Evolutionary conservation across 2,888 invertebrate genomes (phyloP).

Genomic region (Chesias legatella): DNA sequence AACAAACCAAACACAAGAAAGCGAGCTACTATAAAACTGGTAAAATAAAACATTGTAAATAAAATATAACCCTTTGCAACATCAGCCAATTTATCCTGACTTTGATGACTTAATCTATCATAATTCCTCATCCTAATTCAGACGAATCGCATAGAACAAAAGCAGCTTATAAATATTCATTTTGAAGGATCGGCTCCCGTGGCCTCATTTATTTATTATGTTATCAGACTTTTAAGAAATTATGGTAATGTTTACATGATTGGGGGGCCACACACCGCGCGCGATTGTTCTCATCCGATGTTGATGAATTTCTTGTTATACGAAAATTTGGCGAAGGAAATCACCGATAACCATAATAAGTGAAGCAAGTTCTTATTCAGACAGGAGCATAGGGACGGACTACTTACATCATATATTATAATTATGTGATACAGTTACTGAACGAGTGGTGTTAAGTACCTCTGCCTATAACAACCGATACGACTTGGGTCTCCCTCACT

Average conservation of each 20-base stretch:
- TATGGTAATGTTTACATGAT: conserved; percentile 39
- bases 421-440: too few species aligned
- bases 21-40: too few species aligned
- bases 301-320: conserved; percentile 1
- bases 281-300: conserved; percentile 15
- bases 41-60: too few species aligned
- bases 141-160: conserved; percentile 6
- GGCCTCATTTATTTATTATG: conserved; percentile 32
- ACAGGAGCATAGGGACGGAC: too few species aligned
- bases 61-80: too few species aligned
- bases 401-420: too few species aligned
- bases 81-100: conserved; percentile 5
- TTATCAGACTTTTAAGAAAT: conserved; percentile 37
- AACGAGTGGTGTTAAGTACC: too few species aligned
- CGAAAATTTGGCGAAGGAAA: conserved; percentile 16
- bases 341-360: too few species aligned
- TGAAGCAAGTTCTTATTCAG: too few species aligned
- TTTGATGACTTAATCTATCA: conserved; percentile 13
- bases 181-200: conserved; percentile 14
- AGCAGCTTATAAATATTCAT: conserved; percentile 30
- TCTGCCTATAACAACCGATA: too few species aligned
- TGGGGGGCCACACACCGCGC: conserved; percentile 37
- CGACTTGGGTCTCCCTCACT: too few species aligned
- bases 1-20: too few species aligned
- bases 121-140: conserved; percentile 10